Conservation (phyloP, 2,113 vertebrate genomes). For the Mirza zaza region DNA sequence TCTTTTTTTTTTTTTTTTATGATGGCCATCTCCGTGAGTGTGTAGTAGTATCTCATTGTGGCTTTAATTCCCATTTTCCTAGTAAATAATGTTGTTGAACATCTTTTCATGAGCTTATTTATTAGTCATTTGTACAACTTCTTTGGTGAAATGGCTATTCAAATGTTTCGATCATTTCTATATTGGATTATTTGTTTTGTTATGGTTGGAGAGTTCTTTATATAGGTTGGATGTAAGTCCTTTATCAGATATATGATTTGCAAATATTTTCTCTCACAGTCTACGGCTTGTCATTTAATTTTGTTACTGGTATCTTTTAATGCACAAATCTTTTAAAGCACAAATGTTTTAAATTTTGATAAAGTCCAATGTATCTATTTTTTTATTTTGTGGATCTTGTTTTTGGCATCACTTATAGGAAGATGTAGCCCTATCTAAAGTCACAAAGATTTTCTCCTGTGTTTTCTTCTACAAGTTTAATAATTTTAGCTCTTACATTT, state of each 20-base stretch:
- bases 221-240: neutral
- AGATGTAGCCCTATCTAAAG: neutral
- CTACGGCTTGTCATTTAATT: neutral
- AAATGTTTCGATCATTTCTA: neutral
- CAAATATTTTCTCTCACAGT: constrained; percentile 8
- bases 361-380: neutral
- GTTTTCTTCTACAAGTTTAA: neutral
- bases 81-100: neutral
- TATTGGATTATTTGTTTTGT: neutral
- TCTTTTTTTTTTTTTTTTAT: neutral
- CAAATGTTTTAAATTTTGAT: neutral
- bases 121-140: neutral
- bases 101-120: neutral
- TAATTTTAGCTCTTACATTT: too few species aligned
- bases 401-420: neutral
- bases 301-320: neutral
- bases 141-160: neutral
- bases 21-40: neutral
- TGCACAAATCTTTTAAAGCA: neutral
- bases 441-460: neutral
- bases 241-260: neutral
- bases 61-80: neutral
- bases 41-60: neutral
- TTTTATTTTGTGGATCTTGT: neutral
- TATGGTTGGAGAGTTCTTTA: neutral